phyloP scores from a whole-genome alignment of 2,888 invertebrate species.

The Drosophila basisetae region DNA sequence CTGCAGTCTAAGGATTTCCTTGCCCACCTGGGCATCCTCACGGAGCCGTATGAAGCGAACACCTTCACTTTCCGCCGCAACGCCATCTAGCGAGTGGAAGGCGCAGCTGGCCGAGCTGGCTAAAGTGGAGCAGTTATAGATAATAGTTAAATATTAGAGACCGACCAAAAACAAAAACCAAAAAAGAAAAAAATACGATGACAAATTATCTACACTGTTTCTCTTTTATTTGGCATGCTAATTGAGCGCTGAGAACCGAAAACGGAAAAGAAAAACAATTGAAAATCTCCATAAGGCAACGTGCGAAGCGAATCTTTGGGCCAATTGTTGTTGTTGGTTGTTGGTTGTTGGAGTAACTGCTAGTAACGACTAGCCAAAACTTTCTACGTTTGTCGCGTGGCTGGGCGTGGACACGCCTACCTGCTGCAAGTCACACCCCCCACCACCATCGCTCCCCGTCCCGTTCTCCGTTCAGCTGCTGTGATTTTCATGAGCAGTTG shows the following conservation, averaged over 20 bases:
- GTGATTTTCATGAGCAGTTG: conserved; percentile 63
- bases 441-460: neutral
- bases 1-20: conserved; percentile 91
- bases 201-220: conserved; percentile 67
- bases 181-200: conserved; percentile 48
- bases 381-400: conserved; percentile 82
- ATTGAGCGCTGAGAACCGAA: conserved; percentile 74
- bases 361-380: conserved; percentile 53
- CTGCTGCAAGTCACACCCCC: neutral
- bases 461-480: conserved; percentile 2
- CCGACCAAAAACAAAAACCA: conserved; percentile 1
- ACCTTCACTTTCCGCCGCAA: conserved; percentile 88
- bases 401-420: conserved; percentile 44
- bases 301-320: conserved; percentile 62
- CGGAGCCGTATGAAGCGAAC: conserved; percentile 93
- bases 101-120: conserved; percentile 90
- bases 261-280: conserved; percentile 64
- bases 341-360: conserved; percentile 31
- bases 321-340: conserved; percentile 39
- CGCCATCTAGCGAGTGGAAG: conserved; percentile 89
- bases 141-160: conserved; percentile 14
- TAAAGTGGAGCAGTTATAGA: conserved; percentile 46
- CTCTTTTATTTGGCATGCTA: conserved; percentile 70
- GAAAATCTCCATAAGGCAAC: conserved; percentile 62
- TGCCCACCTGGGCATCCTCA: conserved; percentile 91